Evolutionary conservation across 2,113 vertebrate genomes (phyloP), one percentile per base, ranked within the genome.

Genomic region (Oryzias melastigma): DNA sequence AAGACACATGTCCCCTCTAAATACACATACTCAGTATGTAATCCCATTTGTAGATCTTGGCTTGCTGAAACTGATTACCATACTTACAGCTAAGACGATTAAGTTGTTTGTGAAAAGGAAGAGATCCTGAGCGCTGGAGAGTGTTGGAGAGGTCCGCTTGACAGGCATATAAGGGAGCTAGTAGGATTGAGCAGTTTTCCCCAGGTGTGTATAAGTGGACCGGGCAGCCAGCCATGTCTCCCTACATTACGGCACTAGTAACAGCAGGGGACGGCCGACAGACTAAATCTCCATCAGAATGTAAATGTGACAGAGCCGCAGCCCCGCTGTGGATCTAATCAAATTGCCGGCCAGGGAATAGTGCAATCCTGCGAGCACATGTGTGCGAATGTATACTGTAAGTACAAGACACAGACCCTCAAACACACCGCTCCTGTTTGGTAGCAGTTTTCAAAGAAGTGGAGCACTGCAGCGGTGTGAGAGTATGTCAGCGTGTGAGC

Each of bases 281-380:
- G 83, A 85, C 85, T 78, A 85, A 87, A 88, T 87, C 88, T 88
- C 78, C 78, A 88, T 88, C 84, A 85, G 84, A 89, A 89, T 90
- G 81, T 85, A 87, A 90, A 89, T 90, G 78, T 96, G 97, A 87
- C 93, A 94, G 81, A 94, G 72, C 24, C 49, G 95, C 91, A 6
- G 95, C 92, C 67, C 92, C 47, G 29, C 90, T 73, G 1, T 69
- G 83, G 80, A 73, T 88, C 72, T 82, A 83, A 84, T 87, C 84
- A 82, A 80, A 85, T 70, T 68, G 77, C 81, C 41, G 68, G 72
- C 77, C 64, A 18, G 94, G 94, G 82, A 93, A 96, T 76, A 91
- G 62, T 43, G 14, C 65, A 67, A 73, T 56, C 70, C 74, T 71
- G 65, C 62, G 71, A 71, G 54, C 63, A 60, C 59, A 56, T 52